Conservation (phyloP, 2,113 vertebrate species). For the Engystomops pustulosus region DNA sequence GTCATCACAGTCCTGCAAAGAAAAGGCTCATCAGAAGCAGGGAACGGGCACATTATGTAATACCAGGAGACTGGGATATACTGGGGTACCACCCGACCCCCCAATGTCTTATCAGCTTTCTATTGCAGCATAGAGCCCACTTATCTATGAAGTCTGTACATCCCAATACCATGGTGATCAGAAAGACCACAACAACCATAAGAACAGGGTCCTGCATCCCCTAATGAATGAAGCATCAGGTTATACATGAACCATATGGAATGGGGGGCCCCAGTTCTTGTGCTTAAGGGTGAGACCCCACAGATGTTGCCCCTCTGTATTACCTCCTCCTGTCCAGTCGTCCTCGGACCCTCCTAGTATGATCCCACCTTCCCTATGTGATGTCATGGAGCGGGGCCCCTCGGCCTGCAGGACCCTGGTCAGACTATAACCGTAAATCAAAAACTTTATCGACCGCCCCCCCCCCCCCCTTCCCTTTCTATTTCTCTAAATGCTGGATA, state of each 20-base stretch:
- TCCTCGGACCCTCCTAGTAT: neutral
- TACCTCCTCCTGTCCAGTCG: too few relatives aligned
- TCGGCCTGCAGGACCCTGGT: neutral
- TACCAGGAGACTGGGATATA: neutral
- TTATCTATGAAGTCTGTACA: too few relatives aligned
- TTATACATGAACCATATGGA: too few relatives aligned
- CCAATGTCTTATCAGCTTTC: too few relatives aligned
- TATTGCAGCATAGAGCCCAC: too few relatives aligned
- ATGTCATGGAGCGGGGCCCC: neutral
- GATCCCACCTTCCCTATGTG: neutral
- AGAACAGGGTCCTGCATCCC: too few relatives aligned
- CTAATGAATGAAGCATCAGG: too few relatives aligned
- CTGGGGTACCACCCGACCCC: neutral
- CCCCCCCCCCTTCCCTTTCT: neutral
- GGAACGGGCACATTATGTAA: neutral
- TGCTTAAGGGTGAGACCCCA: too few relatives aligned
- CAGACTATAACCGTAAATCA: conserved; percentile 11
- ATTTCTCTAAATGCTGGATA: conserved; percentile 1
- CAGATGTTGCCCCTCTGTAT: too few relatives aligned
- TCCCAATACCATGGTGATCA: too few relatives aligned
- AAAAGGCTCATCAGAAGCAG: conserved; percentile 6
- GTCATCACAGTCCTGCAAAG: conserved; percentile 91
- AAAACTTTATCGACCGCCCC: conserved; percentile 6
- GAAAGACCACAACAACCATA: too few relatives aligned
- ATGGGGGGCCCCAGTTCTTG: too few relatives aligned